phyloP scores from a whole-genome alignment of 2,888 invertebrate genomes.

The Cheilosia grossa region DNA sequence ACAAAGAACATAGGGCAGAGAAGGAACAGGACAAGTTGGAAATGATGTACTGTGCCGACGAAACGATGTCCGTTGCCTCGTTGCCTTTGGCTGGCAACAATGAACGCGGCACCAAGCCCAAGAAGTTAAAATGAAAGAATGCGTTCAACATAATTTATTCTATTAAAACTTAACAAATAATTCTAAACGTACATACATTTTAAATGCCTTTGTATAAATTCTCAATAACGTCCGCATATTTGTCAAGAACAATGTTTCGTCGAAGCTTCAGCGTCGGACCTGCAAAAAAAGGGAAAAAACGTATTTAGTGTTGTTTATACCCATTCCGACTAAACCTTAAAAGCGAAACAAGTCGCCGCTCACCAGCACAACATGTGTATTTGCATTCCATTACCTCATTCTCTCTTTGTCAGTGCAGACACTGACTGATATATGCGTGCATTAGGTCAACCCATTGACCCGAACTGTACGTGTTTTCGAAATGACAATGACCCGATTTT shows the following conservation, averaged over 20 bases:
- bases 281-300: slow-evolving; percentile 40
- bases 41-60: slow-evolving; percentile 52
- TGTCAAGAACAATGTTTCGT: slow-evolving; percentile 89
- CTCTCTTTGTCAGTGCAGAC: background rate
- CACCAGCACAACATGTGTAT: too few relatives aligned
- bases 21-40: slow-evolving; percentile 51
- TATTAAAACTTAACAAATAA: slow-evolving; percentile 1
- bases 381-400: background rate
- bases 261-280: slow-evolving; percentile 94
- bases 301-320: background rate
- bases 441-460: slow-evolving; percentile 16
- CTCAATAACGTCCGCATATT: slow-evolving; percentile 91
- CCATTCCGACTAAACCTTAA: background rate
- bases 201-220: slow-evolving; percentile 78
- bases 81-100: slow-evolving; percentile 11
- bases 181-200: background rate
- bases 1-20: background rate
- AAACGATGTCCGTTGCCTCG: slow-evolving; percentile 31
- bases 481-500: slow-evolving; percentile 55
- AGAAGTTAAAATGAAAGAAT: background rate
- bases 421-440: slow-evolving; percentile 29
- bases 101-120: background rate
- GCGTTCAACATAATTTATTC: background rate
- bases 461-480: background rate
- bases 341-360: too few relatives aligned